phyloP scores from a whole-genome alignment of 2,888 invertebrate genomes.

The Cephus pulcher region DNA sequence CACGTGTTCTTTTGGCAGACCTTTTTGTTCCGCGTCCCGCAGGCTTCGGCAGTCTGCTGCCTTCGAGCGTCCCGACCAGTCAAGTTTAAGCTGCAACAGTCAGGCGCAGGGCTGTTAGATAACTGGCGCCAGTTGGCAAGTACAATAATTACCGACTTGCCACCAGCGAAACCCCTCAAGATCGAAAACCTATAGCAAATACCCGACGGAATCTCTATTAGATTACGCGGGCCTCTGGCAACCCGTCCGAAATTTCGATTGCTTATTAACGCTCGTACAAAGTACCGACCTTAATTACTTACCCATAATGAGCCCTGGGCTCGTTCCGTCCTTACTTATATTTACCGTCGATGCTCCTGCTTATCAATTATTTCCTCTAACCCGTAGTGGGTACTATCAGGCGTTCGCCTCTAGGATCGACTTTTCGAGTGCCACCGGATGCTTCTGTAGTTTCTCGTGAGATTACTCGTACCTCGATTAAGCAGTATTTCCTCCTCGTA shows the following conservation, averaged over 20 bases:
- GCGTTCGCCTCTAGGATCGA: neutral
- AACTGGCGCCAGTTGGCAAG: slow-evolving; percentile 41
- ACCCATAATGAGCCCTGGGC: slow-evolving; percentile 27
- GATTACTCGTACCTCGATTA: neutral
- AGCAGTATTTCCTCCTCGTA: neutral
- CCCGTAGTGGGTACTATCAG: neutral
- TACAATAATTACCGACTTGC: slow-evolving; percentile 55
- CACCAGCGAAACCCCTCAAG: slow-evolving; percentile 28
- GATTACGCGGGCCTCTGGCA: slow-evolving; percentile 21
- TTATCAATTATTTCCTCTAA: neutral
- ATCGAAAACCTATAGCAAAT: slow-evolving; percentile 44
- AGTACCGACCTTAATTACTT: slow-evolving; percentile 15
- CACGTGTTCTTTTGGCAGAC: neutral
- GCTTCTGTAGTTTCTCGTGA: neutral
- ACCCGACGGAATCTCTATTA: slow-evolving; percentile 22
- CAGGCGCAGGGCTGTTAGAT: slow-evolving; percentile 29
- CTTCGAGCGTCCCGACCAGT: slow-evolving; percentile 1
- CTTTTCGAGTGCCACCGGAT: neutral
- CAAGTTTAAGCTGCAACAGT: slow-evolving; percentile 45
- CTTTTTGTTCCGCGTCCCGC: neutral
- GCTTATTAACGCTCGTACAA: slow-evolving; percentile 39
- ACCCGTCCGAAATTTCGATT: slow-evolving; percentile 45
- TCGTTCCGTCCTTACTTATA: slow-evolving; percentile 14
- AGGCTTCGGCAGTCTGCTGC: neutral
- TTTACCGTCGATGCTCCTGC: slow-evolving; percentile 8